Conservation (phyloP, 2,113 vertebrate species). For the Morone saxatilis region DNA sequence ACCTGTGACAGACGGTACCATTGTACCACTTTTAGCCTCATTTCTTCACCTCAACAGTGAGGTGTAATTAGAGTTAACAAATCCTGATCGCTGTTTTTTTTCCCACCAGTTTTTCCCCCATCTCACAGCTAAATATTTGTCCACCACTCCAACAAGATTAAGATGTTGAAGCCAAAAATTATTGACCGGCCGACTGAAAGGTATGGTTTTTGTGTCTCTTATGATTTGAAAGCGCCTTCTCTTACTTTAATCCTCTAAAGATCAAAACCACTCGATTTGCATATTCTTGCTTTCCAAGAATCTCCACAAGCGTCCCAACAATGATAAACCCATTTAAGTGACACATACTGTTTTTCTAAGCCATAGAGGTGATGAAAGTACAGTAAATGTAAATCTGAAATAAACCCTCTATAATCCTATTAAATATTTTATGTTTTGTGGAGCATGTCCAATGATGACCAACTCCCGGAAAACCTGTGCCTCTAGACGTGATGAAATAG, state of each 20-base stretch:
- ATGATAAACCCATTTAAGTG: background rate
- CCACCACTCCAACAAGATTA: background rate
- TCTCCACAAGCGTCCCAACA: background rate
- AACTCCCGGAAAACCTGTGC: background rate
- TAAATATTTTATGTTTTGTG: background rate
- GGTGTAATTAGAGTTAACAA: background rate
- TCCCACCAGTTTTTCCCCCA: background rate
- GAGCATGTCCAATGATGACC: background rate
- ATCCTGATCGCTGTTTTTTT: background rate
- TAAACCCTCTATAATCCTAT: background rate
- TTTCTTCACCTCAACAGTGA: background rate
- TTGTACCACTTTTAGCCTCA: background rate
- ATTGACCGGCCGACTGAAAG: background rate
- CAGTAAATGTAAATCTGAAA: background rate
- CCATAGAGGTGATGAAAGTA: background rate
- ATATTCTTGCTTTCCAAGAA: background rate
- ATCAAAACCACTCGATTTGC: background rate
- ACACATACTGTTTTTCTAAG: background rate
- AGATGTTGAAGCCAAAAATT: background rate
- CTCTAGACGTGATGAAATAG: background rate
- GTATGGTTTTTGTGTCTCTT: background rate
- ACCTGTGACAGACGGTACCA: background rate
- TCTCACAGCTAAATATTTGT: background rate
- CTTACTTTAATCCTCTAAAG: background rate
- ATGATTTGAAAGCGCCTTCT: background rate